These are phyloP conservation scores for Sparus aurata DNA, from an alignment of 2,797 vertebrate species.

Conservation along the genomic window DNA sequence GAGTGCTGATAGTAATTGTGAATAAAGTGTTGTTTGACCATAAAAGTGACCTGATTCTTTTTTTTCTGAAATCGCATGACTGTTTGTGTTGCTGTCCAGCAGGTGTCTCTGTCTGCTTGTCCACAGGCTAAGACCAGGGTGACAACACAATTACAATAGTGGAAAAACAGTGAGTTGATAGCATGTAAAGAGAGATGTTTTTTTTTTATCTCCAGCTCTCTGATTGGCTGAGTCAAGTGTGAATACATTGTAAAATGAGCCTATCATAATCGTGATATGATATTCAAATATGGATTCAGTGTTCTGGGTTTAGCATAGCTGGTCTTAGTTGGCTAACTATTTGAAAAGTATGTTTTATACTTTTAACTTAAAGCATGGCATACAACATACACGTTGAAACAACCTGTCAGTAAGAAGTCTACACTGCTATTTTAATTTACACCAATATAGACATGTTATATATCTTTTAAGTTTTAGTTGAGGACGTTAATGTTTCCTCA, in stretches of 20 bases:
- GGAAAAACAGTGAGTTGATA: neutral
- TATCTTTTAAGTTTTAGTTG: too few relatives aligned
- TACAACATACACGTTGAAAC: neutral
- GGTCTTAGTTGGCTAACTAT: neutral
- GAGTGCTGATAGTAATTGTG: slow-evolving; percentile 79
- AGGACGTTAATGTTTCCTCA: neutral
- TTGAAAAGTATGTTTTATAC: neutral
- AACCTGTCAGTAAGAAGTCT: neutral
- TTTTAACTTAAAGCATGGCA: neutral
- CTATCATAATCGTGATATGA: neutral
- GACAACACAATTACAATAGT: neutral
- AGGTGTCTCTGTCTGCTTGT: slow-evolving; percentile 75
- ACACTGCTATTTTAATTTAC: neutral
- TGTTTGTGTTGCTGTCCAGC: slow-evolving; percentile 64
- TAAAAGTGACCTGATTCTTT: neutral
- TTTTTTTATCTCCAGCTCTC: too few relatives aligned
- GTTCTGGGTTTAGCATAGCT: neutral
- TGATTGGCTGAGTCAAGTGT: neutral
- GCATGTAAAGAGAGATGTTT: neutral
- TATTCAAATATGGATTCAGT: slow-evolving; percentile 15
- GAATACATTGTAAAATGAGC: neutral
- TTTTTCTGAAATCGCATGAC: slow-evolving; percentile 29
- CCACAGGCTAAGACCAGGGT: neutral
- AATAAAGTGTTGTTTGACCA: slow-evolving; percentile 82
- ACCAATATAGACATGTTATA: neutral